Conservation (phyloP, 2,797 vertebrate species). For the Spondyliosoma cantharus region DNA sequence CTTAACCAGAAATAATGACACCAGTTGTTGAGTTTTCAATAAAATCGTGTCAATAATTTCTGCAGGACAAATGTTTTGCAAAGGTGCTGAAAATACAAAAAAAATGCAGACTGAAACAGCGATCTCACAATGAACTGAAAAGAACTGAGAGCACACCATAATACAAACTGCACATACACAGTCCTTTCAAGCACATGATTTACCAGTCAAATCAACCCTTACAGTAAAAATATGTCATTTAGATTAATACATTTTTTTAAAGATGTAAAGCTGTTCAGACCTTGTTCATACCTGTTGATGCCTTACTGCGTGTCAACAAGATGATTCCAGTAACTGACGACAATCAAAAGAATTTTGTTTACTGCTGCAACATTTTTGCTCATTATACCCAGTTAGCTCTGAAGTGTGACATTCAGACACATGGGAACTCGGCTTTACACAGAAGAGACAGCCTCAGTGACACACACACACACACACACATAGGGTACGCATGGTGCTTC, state of each 20-base stretch:
- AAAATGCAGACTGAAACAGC: neutral
- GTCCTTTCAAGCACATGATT: neutral
- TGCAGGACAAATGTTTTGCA: neutral
- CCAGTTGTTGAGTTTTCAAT: neutral
- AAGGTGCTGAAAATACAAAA: neutral
- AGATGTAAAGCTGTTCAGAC: conserved; percentile 1
- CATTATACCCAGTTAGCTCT: conserved; percentile 67
- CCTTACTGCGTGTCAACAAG: conserved; percentile 21
- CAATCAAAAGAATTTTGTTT: conserved; percentile 50
- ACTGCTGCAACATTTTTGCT: conserved; percentile 55
- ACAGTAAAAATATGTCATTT: neutral
- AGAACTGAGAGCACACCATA: neutral
- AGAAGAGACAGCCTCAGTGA: conserved; percentile 37
- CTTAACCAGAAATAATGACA: neutral
- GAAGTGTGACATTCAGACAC: conserved; percentile 67
- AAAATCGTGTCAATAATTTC: neutral
- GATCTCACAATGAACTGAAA: neutral
- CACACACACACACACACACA: conserved; percentile 7
- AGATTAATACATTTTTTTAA: neutral
- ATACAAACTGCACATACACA: neutral
- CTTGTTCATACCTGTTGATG: conserved; percentile 5
- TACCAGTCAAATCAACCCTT: neutral
- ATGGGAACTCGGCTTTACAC: conserved; percentile 44
- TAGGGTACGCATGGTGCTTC: conserved; percentile 10
- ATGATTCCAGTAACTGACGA: conserved; percentile 1